phyloP scores from a whole-genome alignment of 2,888 invertebrate species.

The Hypselothyrea guttata region DNA sequence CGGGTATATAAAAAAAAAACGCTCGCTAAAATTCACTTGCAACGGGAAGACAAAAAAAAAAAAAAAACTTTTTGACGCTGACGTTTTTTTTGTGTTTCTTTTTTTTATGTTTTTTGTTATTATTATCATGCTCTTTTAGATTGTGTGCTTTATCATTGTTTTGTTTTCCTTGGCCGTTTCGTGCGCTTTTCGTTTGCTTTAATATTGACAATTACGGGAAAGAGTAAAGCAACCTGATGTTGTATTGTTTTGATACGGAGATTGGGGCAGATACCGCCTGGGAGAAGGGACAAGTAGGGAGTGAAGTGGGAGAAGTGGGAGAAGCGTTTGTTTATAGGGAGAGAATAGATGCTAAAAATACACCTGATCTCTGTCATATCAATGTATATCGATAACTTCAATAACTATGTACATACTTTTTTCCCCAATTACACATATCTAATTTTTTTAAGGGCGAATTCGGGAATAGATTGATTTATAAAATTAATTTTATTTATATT shows the following conservation, averaged over 20 bases:
- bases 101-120: constrained; percentile 10
- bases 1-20: not conserved
- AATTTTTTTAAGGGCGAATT: too few species aligned
- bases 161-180: not conserved
- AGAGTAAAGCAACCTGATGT: constrained; percentile 45
- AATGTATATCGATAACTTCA: too few species aligned
- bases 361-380: too few species aligned
- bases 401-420: too few species aligned
- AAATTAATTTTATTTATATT: too few species aligned
- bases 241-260: constrained; percentile 66
- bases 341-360: constrained; percentile 65
- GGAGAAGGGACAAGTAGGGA: not conserved
- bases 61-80: constrained; percentile 35
- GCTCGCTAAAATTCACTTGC: too few species aligned
- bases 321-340: constrained; percentile 18
- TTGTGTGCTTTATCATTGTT: not conserved
- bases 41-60: not conserved
- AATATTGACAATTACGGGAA: constrained; percentile 67
- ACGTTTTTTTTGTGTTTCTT: too few species aligned
- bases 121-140: not conserved
- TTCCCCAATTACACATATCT: too few species aligned
- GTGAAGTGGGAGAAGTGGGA: not conserved
- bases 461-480: too few species aligned
- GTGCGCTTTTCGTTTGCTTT: constrained; percentile 22
- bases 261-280: constrained; percentile 29